Conservation (phyloP, 2,113 vertebrate species). For the Rhineura floridana region DNA sequence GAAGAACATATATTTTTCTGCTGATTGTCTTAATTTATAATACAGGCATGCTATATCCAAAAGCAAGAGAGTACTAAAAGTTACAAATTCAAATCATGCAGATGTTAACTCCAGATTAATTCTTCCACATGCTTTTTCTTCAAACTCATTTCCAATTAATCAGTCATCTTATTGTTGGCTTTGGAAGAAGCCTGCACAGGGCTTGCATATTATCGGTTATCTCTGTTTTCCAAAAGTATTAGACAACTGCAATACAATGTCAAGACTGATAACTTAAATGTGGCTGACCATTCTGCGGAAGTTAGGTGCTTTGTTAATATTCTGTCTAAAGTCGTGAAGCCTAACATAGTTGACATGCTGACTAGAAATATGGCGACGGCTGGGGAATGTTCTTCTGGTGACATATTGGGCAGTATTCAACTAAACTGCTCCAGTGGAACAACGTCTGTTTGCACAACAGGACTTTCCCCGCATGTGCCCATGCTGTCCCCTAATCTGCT, state of each 20-base stretch:
- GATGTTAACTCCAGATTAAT: conserved; percentile 47
- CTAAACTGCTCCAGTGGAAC: too few relatives aligned
- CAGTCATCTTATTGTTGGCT: conserved; percentile 41
- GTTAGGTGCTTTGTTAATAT: background rate
- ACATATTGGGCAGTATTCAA: too few relatives aligned
- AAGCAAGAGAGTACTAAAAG: conserved; percentile 45
- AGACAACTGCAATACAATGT: conserved; percentile 14
- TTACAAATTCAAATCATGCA: conserved; percentile 58
- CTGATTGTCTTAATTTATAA: conserved; percentile 72
- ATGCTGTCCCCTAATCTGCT: too few relatives aligned
- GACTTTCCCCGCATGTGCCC: too few relatives aligned
- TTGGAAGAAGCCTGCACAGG: conserved; percentile 46
- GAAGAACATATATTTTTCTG: conserved; percentile 76
- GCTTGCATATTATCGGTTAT: conserved; percentile 12
- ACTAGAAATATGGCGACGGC: background rate
- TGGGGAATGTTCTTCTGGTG: background rate
- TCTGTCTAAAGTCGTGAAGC: background rate
- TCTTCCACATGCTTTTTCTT: conserved; percentile 47
- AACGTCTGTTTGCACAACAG: too few relatives aligned
- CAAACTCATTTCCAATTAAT: conserved; percentile 58
- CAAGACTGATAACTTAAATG: background rate
- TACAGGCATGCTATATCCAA: conserved; percentile 49
- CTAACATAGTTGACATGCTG: background rate
- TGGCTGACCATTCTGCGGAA: background rate
- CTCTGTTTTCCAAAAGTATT: conserved; percentile 57